Percentiles rank a stretch among this genome's conserved stretches.
These are phyloP conservation scores for Samia ricini DNA, from an alignment of 1,140 invertebrate species.

Conservation along the genomic window DNA sequence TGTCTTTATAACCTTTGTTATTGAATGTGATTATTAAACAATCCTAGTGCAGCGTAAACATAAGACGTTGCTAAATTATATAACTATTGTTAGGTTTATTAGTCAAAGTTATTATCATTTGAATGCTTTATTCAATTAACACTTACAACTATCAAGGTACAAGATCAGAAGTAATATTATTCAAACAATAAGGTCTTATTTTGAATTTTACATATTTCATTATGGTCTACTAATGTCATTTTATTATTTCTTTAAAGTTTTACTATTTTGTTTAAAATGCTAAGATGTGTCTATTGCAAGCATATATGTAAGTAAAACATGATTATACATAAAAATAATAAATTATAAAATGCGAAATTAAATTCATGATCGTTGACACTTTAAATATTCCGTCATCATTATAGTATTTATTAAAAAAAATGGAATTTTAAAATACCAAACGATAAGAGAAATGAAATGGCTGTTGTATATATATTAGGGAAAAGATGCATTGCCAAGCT, in stretches of 20 bases:
- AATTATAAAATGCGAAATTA: neutral
- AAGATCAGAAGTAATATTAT: neutral
- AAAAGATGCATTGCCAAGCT: conserved; percentile 17
- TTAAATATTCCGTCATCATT: neutral
- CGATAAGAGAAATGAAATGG: conserved; percentile 12
- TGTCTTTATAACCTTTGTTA: neutral
- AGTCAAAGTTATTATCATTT: neutral
- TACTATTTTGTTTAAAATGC: no score
- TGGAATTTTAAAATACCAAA: conserved; percentile 10
- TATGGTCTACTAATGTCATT: no score
- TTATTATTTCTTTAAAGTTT: no score
- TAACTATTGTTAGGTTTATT: neutral
- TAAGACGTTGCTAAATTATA: neutral
- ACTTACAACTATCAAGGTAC: conserved; percentile 17
- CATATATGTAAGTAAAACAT: no score
- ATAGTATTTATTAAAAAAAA: neutral
- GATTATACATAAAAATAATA: no score
- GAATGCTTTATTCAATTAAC: conserved; percentile 13
- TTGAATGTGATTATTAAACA: neutral
- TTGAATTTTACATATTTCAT: neutral
- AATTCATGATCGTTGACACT: neutral
- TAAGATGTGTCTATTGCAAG: neutral
- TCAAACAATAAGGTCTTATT: neutral
- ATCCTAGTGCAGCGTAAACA: neutral
- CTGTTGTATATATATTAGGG: conserved; percentile 9